Percentiles rank a stretch among this genome's conserved stretches.
Conservation (phyloP, 2,113 vertebrate species). For the Aegotheles bennettii region DNA sequence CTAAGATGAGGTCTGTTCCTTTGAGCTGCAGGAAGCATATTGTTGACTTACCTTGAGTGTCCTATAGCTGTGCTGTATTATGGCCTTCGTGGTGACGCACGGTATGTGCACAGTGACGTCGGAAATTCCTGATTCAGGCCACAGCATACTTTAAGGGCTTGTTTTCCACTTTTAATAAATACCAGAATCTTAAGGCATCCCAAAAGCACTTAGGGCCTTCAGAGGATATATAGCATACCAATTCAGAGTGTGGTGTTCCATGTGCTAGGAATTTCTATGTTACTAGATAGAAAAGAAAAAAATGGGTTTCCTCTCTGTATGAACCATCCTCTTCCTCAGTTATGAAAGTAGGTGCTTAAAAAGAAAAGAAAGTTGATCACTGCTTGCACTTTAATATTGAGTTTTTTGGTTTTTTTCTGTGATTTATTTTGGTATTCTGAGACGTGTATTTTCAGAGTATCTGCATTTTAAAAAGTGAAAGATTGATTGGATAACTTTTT, state of each 20-base stretch:
- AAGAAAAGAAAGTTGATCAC: background rate
- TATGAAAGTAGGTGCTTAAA: background rate
- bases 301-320: background rate
- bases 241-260: background rate
- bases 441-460: background rate
- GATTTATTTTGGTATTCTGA: background rate
- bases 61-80: background rate
- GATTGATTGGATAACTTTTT: background rate
- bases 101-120: background rate
- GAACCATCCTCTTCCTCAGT: background rate
- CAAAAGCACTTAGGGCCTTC: background rate
- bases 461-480: background rate
- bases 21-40: background rate
- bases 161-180: background rate
- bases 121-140: background rate
- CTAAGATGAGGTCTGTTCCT: background rate
- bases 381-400: background rate
- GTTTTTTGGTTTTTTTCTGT: background rate
- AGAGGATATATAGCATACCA: background rate
- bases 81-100: background rate
- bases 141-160: background rate
- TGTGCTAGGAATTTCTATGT: background rate
- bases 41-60: background rate
- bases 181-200: background rate
- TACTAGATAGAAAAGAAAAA: background rate